Evolutionary conservation across 2,113 vertebrate genomes (phyloP), one percentile per base, ranked within the genome.

Genomic region (Kryptolebias marmoratus): DNA sequence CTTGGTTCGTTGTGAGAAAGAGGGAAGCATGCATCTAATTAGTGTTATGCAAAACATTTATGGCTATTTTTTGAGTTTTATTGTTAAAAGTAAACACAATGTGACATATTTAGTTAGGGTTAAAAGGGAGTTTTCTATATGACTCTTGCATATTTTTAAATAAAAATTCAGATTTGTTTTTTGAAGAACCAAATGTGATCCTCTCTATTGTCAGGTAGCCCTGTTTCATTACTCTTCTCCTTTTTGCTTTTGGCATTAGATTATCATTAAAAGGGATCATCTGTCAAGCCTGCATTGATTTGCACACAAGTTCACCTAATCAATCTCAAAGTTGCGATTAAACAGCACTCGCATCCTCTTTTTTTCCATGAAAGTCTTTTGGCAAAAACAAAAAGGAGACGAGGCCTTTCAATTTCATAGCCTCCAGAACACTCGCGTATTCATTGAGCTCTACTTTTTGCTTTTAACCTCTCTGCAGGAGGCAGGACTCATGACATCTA

Each of bases 401-500:
- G 90, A 95, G 92, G 93, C 90, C 92, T 94, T 96, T 94, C 95
- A 94, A 95, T 93, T 93, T 92, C 90, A 92, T 91, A 89, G 92
- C 94, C 92, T 89, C 92, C 80, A 90, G 93, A 94, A 96, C 90
- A 93, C 90, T 94, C 94, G 94, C 90, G 87, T 88, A 88, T 96
- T 96, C 95, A 95, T 95, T 95, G 92, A 87, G 79, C 80, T 94
- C 93, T 86, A 89, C 87, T 93, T 91, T 89, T 91, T 86, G 89
- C 94, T 95, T 95, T 95, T 95, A 95, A 90, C 87, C 87, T 95
- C 95, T 91, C 95, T 58, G 93, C 93, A 80, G 95, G 95, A 95
- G 94, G 93, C 90, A 92, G 91, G 91, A 83, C 88, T 86, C 85
- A 89, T 94, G 95, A 95, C 94, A 95, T 96, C 94, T 95, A 94